Evolutionary conservation across 1,140 invertebrate genomes (phyloP).

Genomic region (Limonius californicus): DNA sequence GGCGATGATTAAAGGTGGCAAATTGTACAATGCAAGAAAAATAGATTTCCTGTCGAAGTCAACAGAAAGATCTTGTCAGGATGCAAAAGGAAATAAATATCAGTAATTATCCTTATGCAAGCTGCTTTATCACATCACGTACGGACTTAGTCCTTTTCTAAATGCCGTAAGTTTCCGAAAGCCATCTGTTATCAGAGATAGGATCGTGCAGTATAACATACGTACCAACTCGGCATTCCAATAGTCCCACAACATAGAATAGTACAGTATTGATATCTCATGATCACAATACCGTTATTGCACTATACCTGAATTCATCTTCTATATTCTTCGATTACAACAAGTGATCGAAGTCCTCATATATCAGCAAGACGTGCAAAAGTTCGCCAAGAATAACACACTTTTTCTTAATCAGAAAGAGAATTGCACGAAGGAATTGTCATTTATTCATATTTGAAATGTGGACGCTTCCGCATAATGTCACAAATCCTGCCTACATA

Average conservation of each 20-base stretch:
- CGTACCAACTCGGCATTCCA: conserved; percentile 21
- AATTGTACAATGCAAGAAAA: neutral
- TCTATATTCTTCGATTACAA: neutral
- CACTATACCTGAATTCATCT: conserved; percentile 28
- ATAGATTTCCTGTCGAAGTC: neutral
- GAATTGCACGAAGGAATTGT: conserved; percentile 3
- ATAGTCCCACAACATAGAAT: conserved; percentile 18
- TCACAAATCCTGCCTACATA: neutral
- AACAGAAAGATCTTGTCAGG: neutral
- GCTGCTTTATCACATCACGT: conserved; percentile 14
- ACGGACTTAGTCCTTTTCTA: conserved; percentile 13
- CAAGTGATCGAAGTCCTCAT: conserved; percentile 18
- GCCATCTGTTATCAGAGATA: conserved; percentile 31
- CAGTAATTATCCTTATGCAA: conserved; percentile 15
- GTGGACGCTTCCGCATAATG: conserved; percentile 3
- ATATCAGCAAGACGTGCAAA: conserved; percentile 18
- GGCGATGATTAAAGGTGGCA: too few species aligned
- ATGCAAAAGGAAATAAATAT: conserved; percentile 10
- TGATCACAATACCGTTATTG: conserved; percentile 29
- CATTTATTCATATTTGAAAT: conserved; percentile 10
- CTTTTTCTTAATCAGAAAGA: conserved; percentile 13
- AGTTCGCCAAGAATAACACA: neutral
- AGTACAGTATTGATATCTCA: conserved; percentile 27
- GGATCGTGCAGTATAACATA: conserved; percentile 24
- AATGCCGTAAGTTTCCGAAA: conserved; percentile 26